Base-by-base conservation (phyloP, 2,797 vertebrate species). In the Danio choprae region DNA sequence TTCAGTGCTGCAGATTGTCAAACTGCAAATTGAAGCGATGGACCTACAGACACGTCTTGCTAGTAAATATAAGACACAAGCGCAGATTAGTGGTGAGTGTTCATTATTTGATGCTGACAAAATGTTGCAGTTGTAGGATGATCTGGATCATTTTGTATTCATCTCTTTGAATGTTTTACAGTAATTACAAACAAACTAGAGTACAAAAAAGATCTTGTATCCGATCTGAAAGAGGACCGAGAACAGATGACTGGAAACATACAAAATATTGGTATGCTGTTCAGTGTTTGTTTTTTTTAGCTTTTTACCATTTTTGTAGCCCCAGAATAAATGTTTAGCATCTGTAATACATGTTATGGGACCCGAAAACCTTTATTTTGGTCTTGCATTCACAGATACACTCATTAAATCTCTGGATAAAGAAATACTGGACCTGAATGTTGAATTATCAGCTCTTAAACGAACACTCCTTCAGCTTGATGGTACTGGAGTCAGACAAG, bases 1-100 rank as follows among this genome's bases (percentile, higher is more conserved):
- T 75, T 60, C 72, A 90, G 91, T 87, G 43, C 38, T 91, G 53
- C 80, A 87, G 67, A 62, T 40, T 38, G 38, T 83, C 38, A 1
- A 7, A n/a, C 69, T 85, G 8, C 63, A 81, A 38, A 69, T 81
- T 10, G 18, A 51, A 44, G 44, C 43, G 15, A 38, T 81, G 7
- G 43, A 70, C 20, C 13, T 68, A 13, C 29, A 36, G 44, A 38
- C 8, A 2, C 58, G 20, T 15, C 7, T 38, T 20, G 69, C 79
- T 69, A 44, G 43, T 29, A 6, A 60, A 51, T 41, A 40, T 40
- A 51, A 60, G 44, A 44, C 6, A 13, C 41, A 59, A 53, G 29
- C 7, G 12, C 63, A 60, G 20, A 29, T 76, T 0, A 38, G 58
- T 12, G 16, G 79, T 76, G 46, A 68, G 79, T 44, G 46, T 64